Evolutionary conservation across 2,888 invertebrate species (phyloP).

Genomic region (Agonopterix subpropinquella): DNA sequence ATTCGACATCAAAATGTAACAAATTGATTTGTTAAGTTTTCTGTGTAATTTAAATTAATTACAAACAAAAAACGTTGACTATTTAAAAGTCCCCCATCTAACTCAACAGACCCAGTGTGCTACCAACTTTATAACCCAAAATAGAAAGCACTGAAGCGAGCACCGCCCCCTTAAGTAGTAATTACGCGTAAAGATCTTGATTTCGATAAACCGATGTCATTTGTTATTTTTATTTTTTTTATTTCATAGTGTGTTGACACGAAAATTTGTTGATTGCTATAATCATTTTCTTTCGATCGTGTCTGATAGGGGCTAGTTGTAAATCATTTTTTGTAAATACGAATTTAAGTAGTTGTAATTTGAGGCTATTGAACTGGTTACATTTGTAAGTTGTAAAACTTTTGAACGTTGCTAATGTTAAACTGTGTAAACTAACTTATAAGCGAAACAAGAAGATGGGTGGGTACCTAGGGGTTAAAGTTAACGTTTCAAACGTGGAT

Average conservation of each 20-base stretch:
- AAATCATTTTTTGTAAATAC: constrained; percentile 7
- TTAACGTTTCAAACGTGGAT: too few relatives aligned
- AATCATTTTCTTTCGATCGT: constrained; percentile 49
- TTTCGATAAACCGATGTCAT: constrained; percentile 52
- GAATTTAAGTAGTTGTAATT: constrained; percentile 1
- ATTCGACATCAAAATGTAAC: too few relatives aligned
- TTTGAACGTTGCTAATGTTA: too few relatives aligned
- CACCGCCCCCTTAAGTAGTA: constrained; percentile 12
- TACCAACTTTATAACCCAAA: neutral
- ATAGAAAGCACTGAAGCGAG: neutral
- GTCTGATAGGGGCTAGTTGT: constrained; percentile 31
- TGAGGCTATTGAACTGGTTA: neutral
- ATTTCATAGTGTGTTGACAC: constrained; percentile 47
- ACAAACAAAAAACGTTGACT: too few relatives aligned
- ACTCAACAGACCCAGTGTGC: too few relatives aligned
- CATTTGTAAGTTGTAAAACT: too few relatives aligned
- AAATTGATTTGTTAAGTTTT: too few relatives aligned
- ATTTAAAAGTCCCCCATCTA: neutral
- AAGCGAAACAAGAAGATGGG: too few relatives aligned
- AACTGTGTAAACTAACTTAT: too few relatives aligned
- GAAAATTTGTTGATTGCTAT: constrained; percentile 57
- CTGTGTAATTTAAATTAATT: too few relatives aligned
- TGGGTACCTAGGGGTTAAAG: too few relatives aligned
- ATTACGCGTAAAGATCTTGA: constrained; percentile 48
- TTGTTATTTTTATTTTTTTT: constrained; percentile 50